Base-by-base conservation (phyloP, 2,797 vertebrate genomes). In the Acomys russatus region DNA sequence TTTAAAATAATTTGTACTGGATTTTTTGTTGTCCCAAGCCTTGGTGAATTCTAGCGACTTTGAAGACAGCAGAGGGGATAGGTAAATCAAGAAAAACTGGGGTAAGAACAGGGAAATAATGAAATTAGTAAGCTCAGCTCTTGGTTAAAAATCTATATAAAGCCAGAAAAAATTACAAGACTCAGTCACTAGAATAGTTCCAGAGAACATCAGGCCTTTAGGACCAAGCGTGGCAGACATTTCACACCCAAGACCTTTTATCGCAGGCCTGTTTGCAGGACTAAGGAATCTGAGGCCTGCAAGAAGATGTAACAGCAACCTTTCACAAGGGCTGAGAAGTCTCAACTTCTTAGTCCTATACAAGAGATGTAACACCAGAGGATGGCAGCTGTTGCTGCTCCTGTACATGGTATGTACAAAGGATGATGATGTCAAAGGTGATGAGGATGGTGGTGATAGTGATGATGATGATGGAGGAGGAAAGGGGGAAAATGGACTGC, bases 401-500 rank as follows among this genome's bases (percentile, higher is more conserved):
- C 28, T 77, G 28, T 20, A 14, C 20, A 12, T 8, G 25, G 35
- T 61, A 30, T 51, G 17, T 74, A 44, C 54, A 73, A 74, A 74
- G 35, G 25, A 38, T 18, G 10, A 20, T 73, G 14, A 59, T 70
- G 28, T n/a, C 25, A 35, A 54, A 66, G 14, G 17, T 68, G 30
- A 28, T 3, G 1, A 3, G 2, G 35, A 2, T 30, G n/a, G 1
- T 82, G 56, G 12, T 15, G n/a, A 11, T 35, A 15, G 33, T 44
- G 10, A 1, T 71, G 38, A 15, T 9, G 49, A 7, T 35, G 73
- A n/a, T 17, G 9, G 15, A n/a, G 11, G n/a, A 28, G 9, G 9
- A 44, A 3, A 56, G 5, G 33, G 11, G 15, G 33, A n/a, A 88
- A 74, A 77, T 12, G 44, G 0, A 74, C 17, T 63, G 63, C 17